A percentile compares a stretch with the other conserved stretches of the same genome.
Evolutionary conservation across 2,888 invertebrate genomes (phyloP).

Genomic region (Acrobasis suavella): DNA sequence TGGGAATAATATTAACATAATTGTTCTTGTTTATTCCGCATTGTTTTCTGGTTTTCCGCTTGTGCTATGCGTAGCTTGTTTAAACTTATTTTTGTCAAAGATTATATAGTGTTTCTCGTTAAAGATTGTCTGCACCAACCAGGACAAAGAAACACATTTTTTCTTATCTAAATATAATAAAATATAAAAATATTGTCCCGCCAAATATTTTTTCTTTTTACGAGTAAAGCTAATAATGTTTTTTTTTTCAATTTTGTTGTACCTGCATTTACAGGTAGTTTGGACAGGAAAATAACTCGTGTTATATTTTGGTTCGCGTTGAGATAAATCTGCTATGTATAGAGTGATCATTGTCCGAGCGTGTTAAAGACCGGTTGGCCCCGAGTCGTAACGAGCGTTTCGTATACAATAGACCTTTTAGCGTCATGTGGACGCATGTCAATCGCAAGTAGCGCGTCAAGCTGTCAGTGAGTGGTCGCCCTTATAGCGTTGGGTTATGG

Average conservation of each 20-base stretch:
- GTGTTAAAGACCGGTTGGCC: constrained; percentile 80
- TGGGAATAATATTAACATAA: constrained; percentile 67
- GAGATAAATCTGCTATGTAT: constrained; percentile 71
- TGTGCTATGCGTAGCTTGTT: not conserved
- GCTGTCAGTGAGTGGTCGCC: constrained; percentile 57
- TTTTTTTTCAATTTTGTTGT: no score
- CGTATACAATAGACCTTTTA: constrained; percentile 83
- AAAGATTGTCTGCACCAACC: no score
- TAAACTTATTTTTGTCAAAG: not conserved
- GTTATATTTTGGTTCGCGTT: constrained; percentile 37
- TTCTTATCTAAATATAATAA: no score
- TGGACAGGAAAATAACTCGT: not conserved
- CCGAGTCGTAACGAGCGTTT: constrained; percentile 73
- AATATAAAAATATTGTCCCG: no score
- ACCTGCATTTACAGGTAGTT: no score
- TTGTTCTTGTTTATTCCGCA: constrained; percentile 48
- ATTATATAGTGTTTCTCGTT: no score
- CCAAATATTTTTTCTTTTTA: no score
- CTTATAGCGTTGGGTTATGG: constrained; percentile 52
- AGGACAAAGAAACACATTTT: no score
- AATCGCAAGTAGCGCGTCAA: constrained; percentile 62
- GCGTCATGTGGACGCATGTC: constrained; percentile 77
- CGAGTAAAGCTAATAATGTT: no score
- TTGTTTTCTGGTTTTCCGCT: constrained; percentile 13
- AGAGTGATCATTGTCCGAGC: constrained; percentile 77